These are phyloP conservation scores for Himalopsyche japonica DNA, from an alignment of 2,888 invertebrate genomes.

Conservation along the genomic window DNA sequence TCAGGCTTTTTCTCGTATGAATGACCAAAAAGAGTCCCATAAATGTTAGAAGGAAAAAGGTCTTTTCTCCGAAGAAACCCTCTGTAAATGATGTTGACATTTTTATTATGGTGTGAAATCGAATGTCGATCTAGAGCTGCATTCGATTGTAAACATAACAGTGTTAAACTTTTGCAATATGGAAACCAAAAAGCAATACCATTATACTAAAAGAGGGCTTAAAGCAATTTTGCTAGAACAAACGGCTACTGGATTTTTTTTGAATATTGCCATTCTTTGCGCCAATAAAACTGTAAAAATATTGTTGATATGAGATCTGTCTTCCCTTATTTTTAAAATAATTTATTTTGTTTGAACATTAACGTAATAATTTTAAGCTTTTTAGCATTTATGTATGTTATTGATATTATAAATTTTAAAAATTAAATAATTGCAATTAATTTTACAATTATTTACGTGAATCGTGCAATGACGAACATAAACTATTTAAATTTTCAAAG, in stretches of 20 bases:
- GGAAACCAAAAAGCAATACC: not conserved
- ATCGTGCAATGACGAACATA: too few species aligned
- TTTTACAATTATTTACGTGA: too few species aligned
- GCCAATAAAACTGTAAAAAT: too few species aligned
- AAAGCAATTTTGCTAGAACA: not conserved
- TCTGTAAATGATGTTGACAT: conserved; percentile 20
- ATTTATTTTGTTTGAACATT: too few species aligned
- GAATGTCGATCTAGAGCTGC: not conserved
- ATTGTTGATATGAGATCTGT: too few species aligned
- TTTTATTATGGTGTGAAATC: conserved; percentile 20
- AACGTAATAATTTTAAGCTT: too few species aligned
- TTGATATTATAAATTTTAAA: too few species aligned
- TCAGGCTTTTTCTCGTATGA: not conserved
- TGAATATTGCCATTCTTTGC: too few species aligned
- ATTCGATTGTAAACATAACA: not conserved
- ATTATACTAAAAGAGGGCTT: not conserved
- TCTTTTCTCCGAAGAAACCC: not conserved
- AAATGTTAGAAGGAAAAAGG: conserved; percentile 4
- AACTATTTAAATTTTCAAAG: too few species aligned
- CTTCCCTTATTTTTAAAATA: too few species aligned
- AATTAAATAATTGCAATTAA: too few species aligned
- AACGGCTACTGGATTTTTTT: not conserved
- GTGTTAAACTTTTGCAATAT: not conserved
- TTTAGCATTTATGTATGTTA: too few species aligned
- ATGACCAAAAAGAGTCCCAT: conserved; percentile 1